phyloP scores from a whole-genome alignment of 1,140 invertebrate genomes.

The Bombus turneri region DNA sequence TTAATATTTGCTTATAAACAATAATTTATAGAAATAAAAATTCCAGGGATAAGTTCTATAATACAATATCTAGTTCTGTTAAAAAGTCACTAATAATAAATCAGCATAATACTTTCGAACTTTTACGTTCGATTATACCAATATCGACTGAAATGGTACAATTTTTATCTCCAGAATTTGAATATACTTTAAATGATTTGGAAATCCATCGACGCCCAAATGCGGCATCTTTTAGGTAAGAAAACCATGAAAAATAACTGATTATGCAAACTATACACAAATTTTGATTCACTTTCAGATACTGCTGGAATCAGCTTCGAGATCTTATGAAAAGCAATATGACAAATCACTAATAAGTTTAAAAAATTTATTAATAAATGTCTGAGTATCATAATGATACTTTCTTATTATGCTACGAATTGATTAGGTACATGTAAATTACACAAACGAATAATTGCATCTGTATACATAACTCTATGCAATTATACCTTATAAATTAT shows the following conservation, averaged over 20 bases:
- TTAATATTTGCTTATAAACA: conserved; percentile 3
- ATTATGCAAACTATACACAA: neutral
- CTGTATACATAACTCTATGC: conserved; percentile 38
- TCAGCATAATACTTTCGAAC: conserved; percentile 69
- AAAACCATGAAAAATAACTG: conserved; percentile 12
- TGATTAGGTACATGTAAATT: conserved; percentile 26
- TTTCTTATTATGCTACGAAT: conserved; percentile 39
- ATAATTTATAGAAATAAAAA: conserved; percentile 40
- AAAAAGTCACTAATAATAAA: conserved; percentile 65
- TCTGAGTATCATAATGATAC: conserved; percentile 46
- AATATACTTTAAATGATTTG: conserved; percentile 66
- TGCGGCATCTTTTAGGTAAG: conserved; percentile 74
- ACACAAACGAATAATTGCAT: conserved; percentile 15
- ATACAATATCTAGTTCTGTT: conserved; percentile 55
- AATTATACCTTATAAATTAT: conserved; percentile 50
- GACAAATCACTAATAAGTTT: conserved; percentile 48
- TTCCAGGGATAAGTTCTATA: conserved; percentile 72
- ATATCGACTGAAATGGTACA: conserved; percentile 63
- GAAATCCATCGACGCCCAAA: conserved; percentile 69
- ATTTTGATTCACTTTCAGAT: conserved; percentile 60
- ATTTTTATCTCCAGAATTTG: conserved; percentile 62
- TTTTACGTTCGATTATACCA: conserved; percentile 65
- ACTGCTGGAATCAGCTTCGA: conserved; percentile 64
- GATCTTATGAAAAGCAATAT: conserved; percentile 34
- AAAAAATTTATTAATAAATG: conserved; percentile 54